Conservation (phyloP, 2,888 invertebrate genomes). For the Cataglyphis cursor region DNA sequence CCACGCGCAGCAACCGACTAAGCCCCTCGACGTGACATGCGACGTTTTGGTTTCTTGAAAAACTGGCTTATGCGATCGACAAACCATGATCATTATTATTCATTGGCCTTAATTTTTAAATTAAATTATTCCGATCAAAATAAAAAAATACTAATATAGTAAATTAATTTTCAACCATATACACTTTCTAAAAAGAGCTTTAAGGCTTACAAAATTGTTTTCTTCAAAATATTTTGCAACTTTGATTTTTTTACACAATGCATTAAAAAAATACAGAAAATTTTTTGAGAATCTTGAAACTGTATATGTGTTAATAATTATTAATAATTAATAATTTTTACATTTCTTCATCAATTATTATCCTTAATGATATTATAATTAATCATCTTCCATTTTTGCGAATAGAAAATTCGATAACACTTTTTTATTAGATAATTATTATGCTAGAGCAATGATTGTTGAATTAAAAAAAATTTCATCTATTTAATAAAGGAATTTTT, state of each 20-base stretch:
- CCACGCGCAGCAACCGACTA: slow-evolving; percentile 23
- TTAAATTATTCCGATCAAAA: background rate
- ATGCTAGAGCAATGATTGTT: background rate
- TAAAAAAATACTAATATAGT: background rate
- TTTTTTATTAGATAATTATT: slow-evolving; percentile 4
- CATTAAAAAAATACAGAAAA: background rate
- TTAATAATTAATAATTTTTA: background rate
- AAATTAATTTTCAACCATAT: background rate
- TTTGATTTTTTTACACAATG: background rate
- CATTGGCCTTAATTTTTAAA: background rate
- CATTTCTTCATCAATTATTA: background rate
- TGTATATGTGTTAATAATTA: background rate
- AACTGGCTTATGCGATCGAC: slow-evolving; percentile 1
- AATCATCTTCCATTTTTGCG: background rate
- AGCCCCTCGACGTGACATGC: slow-evolving; percentile 21
- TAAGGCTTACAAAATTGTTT: background rate
- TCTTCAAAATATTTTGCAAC: background rate
- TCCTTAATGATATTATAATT: background rate
- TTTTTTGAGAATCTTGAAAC: background rate
- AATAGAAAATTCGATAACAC: background rate
- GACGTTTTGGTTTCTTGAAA: slow-evolving; percentile 37
- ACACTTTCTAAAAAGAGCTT: background rate
- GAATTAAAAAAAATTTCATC: background rate
- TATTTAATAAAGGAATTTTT: background rate
- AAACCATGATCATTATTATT: slow-evolving; percentile 4